Evolutionary conservation across 2,113 vertebrate genomes (phyloP).

Genomic region (Pholis gunnellus): DNA sequence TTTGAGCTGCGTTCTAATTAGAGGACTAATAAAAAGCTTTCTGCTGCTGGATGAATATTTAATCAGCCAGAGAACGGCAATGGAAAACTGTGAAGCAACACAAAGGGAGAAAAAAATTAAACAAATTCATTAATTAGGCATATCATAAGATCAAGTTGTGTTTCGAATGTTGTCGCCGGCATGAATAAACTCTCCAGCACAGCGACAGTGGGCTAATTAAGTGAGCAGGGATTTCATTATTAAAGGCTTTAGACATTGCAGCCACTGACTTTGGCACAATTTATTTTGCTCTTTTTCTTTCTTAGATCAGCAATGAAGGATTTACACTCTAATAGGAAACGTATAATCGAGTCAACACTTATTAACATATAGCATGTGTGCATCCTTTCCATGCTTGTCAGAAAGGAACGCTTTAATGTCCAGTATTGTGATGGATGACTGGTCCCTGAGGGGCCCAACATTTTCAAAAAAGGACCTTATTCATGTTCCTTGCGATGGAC

Average conservation of each 20-base stretch:
- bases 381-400: neutral
- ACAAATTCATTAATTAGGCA: conserved; percentile 57
- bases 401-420: conserved; percentile 18
- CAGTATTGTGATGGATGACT: neutral
- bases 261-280: conserved; percentile 1
- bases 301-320: neutral
- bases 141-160: conserved; percentile 59
- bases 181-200: conserved; percentile 36
- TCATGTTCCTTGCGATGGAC: neutral
- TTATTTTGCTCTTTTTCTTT: neutral
- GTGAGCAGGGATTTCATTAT: conserved; percentile 39
- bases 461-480: neutral
- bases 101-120: conserved; percentile 60
- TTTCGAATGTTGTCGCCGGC: conserved; percentile 36
- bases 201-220: conserved; percentile 56
- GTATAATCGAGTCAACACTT: neutral
- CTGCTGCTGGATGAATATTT: conserved; percentile 72
- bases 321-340: neutral
- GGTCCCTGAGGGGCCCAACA: neutral
- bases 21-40: conserved; percentile 70
- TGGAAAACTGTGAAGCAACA: conserved; percentile 51
- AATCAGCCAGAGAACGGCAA: conserved; percentile 63
- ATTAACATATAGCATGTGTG: neutral
- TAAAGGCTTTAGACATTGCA: conserved; percentile 33
- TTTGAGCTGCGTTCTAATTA: conserved; percentile 70